Percentiles rank a stretch among this genome's conserved stretches.
These are phyloP conservation scores for Asarcornis scutulata DNA, from an alignment of 2,113 vertebrate genomes.

Conservation along the genomic window DNA sequence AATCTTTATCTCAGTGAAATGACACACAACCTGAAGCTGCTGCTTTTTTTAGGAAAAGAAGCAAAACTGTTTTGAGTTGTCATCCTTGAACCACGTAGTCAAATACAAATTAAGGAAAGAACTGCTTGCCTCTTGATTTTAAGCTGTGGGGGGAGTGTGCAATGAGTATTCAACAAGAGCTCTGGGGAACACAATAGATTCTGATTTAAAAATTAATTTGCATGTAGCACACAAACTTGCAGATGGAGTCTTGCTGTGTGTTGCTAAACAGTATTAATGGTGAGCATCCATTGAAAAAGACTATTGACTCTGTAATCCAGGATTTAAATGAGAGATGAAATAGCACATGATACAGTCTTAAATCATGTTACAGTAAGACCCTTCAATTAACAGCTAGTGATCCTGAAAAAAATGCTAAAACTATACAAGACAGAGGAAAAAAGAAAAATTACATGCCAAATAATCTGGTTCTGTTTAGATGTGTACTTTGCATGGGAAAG, in stretches of 20 bases:
- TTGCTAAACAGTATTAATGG: slow-evolving; percentile 14
- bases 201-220: slow-evolving; percentile 41
- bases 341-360: neutral
- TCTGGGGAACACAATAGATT: neutral
- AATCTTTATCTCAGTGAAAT: neutral
- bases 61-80: neutral
- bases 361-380: neutral
- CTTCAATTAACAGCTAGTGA: neutral
- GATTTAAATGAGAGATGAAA: slow-evolving; percentile 3
- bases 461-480: neutral
- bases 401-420: neutral
- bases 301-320: neutral
- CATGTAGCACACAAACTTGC: slow-evolving; percentile 1
- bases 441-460: neutral
- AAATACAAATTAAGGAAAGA: neutral
- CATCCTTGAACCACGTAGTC: neutral
- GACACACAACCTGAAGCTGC: neutral
- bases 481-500: neutral
- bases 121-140: slow-evolving; percentile 31
- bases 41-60: neutral
- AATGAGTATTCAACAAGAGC: neutral
- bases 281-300: slow-evolving; percentile 10
- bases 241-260: slow-evolving; percentile 44
- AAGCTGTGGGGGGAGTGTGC: slow-evolving; percentile 7
- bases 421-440: neutral